A percentile compares a stretch with the other conserved stretches of the same genome.
phyloP scores from a whole-genome alignment of 2,113 vertebrate species.

The Dicaeum eximium region DNA sequence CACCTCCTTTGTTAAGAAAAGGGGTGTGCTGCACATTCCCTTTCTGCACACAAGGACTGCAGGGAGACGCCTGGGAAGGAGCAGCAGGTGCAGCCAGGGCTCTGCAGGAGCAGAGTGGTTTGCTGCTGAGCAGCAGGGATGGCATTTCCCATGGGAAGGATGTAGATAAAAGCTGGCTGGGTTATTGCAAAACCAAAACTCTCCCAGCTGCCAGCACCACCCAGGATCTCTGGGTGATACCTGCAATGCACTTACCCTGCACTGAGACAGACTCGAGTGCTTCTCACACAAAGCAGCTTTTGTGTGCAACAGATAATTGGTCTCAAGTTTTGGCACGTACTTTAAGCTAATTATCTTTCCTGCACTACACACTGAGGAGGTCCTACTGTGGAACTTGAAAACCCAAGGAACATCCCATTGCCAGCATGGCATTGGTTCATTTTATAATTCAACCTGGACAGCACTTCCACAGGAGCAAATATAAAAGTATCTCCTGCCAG shows the following conservation, averaged over 20 bases:
- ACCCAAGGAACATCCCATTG: background rate
- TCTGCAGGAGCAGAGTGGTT: background rate
- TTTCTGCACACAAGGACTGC: background rate
- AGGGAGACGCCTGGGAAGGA: background rate
- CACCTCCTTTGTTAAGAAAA: background rate
- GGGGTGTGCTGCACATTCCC: rapidly evolving
- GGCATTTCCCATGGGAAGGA: background rate
- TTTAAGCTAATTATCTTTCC: background rate
- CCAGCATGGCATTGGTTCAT: background rate
- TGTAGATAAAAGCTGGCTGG: background rate
- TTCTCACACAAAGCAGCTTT: background rate
- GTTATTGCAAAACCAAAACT: background rate
- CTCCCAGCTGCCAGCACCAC: background rate
- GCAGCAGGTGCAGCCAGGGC: background rate
- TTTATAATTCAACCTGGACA: slow-evolving; percentile 33
- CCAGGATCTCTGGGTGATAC: background rate
- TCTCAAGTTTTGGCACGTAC: background rate
- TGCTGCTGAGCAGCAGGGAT: background rate
- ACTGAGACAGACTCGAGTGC: background rate
- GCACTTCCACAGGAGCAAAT: background rate
- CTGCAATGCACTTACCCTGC: background rate
- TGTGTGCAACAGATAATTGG: background rate
- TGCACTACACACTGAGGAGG: background rate
- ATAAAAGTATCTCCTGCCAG: background rate
- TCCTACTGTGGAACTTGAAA: background rate